Evolutionary conservation across 2,113 vertebrate species (phyloP), one percentile per base, ranked within the genome.

Genomic region (Erpornis zantholeuca): DNA sequence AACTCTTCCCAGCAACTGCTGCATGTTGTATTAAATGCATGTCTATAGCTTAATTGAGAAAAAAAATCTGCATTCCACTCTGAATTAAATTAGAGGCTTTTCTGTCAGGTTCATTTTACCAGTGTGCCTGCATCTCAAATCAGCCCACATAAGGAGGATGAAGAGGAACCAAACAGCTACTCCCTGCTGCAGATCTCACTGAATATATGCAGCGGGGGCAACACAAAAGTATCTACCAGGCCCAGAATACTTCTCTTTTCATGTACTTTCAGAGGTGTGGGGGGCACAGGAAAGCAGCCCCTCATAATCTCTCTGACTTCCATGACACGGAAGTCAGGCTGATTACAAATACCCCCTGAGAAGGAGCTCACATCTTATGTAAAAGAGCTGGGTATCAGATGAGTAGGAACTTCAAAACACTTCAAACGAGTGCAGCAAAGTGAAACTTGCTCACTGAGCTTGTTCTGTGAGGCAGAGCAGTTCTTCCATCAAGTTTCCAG

Each of bases 71-170:
- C 86, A 79, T 96, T 96, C 40, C 1, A 7, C 54, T 64, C 76
- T 92, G 86, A 95, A 87, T 88, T 59, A 70, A 87, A 92, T 94
- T 91, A 94, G 87, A 96, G 49, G 88, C 40, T 94, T 94, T 90
- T 90, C 85, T 84, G 49, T 78, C 64, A 68, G 85, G 71, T 92
- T 93, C 47, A 7, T 90, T 92, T 80, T 63, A 83, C 68, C 66
- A 81, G 60, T 2, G 9, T 64, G 88, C 52, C 82, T 92, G 94
- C 90, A 88, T 90, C 93, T 84, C 82, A 78, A 54, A 81, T 86
- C 90, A 93, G 72, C 79, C 88, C 79, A 88, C n/a, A 2, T 77
- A 75, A 65, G 61, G 79, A 82, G 78, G 50, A 27, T 60, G 91
- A 70, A 56, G 60, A 93, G 71, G 79, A 97, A 52, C 27, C 0